Conservation (phyloP, 1,140 invertebrate genomes). For the Drosophila truncata region DNA sequence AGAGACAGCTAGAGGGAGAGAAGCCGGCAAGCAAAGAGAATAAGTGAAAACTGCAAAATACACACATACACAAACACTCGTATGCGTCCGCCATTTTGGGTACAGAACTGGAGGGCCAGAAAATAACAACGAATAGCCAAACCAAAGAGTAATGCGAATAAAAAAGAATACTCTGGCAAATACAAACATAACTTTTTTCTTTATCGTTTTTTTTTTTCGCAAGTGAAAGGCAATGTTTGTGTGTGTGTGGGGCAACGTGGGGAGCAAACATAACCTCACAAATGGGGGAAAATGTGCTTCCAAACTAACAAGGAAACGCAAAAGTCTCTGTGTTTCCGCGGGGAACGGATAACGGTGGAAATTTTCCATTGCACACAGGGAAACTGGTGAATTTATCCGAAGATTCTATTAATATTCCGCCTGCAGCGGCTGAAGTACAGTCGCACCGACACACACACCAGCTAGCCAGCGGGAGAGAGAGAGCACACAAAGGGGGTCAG, state of each 20-base stretch:
- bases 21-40: slow-evolving; percentile 77
- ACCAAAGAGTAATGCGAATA: slow-evolving; percentile 73
- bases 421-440: slow-evolving; percentile 70
- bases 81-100: slow-evolving; percentile 74
- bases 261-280: slow-evolving; percentile 75
- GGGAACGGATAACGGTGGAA: slow-evolving; percentile 4
- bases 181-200: slow-evolving; percentile 61
- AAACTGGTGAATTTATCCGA: slow-evolving; percentile 45
- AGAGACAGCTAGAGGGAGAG: slow-evolving; percentile 49
- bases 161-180: slow-evolving; percentile 64
- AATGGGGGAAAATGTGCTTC: slow-evolving; percentile 67
- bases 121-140: slow-evolving; percentile 77
- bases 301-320: slow-evolving; percentile 12
- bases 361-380: slow-evolving; percentile 38
- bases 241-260: slow-evolving; percentile 49
- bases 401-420: slow-evolving; percentile 67
- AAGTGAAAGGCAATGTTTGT: slow-evolving; percentile 66
- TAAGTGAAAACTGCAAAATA: slow-evolving; percentile 66
- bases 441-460: slow-evolving; percentile 71
- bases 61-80: slow-evolving; percentile 42
- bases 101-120: slow-evolving; percentile 72
- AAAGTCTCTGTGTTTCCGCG: background rate
- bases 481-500: slow-evolving; percentile 76
- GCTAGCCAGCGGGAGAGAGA: slow-evolving; percentile 39
- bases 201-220: slow-evolving; percentile 54